Conservation (phyloP, 1,140 invertebrate species). For the Hyles euphorbiae region DNA sequence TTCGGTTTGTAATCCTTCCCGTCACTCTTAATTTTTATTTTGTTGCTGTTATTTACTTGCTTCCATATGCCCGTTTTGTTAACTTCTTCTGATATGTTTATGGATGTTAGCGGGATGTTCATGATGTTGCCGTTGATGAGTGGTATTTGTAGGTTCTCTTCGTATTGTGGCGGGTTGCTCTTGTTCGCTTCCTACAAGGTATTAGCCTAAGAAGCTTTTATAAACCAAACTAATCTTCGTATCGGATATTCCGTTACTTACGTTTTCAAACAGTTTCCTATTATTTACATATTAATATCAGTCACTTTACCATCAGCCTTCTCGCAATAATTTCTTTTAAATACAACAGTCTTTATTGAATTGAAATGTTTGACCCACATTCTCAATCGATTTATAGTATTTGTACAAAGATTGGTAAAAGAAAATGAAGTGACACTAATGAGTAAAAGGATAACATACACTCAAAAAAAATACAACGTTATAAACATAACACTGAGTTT, state of each 20-base stretch:
- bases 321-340: not conserved
- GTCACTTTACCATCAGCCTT: not conserved
- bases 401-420: no score
- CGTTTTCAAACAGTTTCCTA: no score
- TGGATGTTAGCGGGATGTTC: conserved; percentile 91
- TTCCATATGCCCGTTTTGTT: conserved; percentile 96
- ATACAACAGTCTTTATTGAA: no score
- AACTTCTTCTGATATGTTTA: conserved; percentile 96
- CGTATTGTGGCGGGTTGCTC: conserved; percentile 66
- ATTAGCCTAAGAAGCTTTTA: conserved; percentile 38
- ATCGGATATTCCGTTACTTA: no score
- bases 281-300: no score
- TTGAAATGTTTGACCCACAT: no score
- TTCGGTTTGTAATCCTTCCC: conserved; percentile 59
- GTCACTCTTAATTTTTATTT: conserved; percentile 43
- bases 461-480: conserved; percentile 37
- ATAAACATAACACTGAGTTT: conserved; percentile 37
- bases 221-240: not conserved
- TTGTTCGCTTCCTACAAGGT: conserved; percentile 57
- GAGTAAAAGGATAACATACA: not conserved
- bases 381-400: no score
- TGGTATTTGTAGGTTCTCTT: conserved; percentile 88
- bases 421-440: not conserved
- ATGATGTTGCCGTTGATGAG: conserved; percentile 94
- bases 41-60: conserved; percentile 84